Base-by-base conservation (phyloP, 2,888 invertebrate species). In the Synanthedon andrenaeformis region DNA sequence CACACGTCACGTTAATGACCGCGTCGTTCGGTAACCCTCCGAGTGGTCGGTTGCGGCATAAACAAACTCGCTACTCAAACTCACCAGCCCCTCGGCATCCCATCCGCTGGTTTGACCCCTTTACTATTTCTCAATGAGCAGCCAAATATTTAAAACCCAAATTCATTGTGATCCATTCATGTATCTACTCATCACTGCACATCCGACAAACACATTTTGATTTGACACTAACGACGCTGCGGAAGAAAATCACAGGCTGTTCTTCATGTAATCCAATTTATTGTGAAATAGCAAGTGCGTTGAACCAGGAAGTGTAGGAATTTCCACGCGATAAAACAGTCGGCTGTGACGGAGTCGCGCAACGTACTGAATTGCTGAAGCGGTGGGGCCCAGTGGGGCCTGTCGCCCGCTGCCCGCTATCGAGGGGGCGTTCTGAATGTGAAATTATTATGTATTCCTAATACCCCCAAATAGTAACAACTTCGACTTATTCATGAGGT, bases 11-110 rank as follows among this genome's bases (percentile, higher is more conserved):
- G 59, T 59, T 60, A 60, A 60, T 61, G 57, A 59, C 59, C 62
- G 57, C 57, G 49, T 51, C 58, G 62, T 58, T 54, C 23, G 51
- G 52, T 51, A 50, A 53, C 55, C 42, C 57, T 54, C 58, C 58
- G 58, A 56, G 62, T 62, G 61, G 61, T 62, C 62, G 61, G 61
- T 62, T 59, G 58, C 51, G 54, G 52, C 57, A 58, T 57, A 58
- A 52, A 59, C 56, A 59, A 58, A 53, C 8, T 35, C 28, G 10
- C 54, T 23, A 54, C 59, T 59, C 23, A 23, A 23, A 69, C 74
- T 75, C 64, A 72, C 75, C 74, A 65, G 65, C 64, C 63, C 62
- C 65, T 68, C 71, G 72, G 71, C 75, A 72, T 74, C 72, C 63
- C 64, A 65, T 63, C 58, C 64, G 63, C 59, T 17, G 10, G 35